Base-by-base conservation (phyloP, 2,113 vertebrate species). In the Phrynosoma platyrhinos region DNA sequence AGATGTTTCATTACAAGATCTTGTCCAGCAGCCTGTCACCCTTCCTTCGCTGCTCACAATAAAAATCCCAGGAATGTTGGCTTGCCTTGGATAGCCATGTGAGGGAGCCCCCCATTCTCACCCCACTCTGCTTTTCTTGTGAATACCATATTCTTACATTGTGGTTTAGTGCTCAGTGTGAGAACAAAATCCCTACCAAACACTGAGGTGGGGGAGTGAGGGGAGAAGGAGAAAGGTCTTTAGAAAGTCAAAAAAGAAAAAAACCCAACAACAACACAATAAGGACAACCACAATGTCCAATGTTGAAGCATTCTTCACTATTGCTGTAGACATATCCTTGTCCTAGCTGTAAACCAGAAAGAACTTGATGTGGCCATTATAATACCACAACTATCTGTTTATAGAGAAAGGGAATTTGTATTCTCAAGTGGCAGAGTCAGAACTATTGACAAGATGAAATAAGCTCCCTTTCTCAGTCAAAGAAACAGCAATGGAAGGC, bases 321-420 rank as follows among this genome's bases (percentile, higher is more conserved):
- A 74, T 30, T 71, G 16, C 30, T 71, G 30, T 36, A 58, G 53
- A 30, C 82, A 77, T n/a, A n/a, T 27, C 53, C 77, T 76, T 85
- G 20, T 76, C 55, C 53, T 84, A 62, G 53, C 23, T 42, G 42
- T 64, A 64, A 75, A 40, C 36, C 36, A 64, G 83, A 62, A 77
- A 85, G 58, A 62, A 42, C 32, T 13, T n/a, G 9, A 36, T 30
- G 32, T 21, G 32, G 16, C 36, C 55, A 64, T 77, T 85, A 30
- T 64, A 64, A 77, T 58, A 85, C 55, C 32, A 76, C 55, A 77
- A 30, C 40, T 85, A 62, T 77, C 53, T 83, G 47, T 83, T 66
- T 64, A 47, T 64, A 47, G 84, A 85, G 16, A 16, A 62, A 20
- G n/a, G 75, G 16, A 76, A 85, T 85, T 42, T 76, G 27, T 64